Percentiles rank a stretch among this genome's conserved stretches.
phyloP scores from a whole-genome alignment of 1,140 invertebrate species.

The Luehdorfia chinensis region DNA sequence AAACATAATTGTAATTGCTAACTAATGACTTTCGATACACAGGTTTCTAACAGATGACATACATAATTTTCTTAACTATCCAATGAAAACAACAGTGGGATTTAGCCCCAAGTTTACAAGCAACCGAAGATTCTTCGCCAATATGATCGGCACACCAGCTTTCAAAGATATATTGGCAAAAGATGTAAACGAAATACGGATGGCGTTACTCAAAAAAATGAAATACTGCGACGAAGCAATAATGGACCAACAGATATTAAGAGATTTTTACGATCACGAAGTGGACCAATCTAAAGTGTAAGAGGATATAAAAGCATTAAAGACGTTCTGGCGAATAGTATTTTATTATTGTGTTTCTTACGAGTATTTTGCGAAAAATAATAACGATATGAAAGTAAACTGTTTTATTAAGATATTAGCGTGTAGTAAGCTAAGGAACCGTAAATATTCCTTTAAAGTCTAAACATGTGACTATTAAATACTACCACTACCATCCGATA shows the following conservation, averaged over 20 bases:
- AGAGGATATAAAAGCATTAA: slow-evolving; percentile 8
- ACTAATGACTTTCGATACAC: slow-evolving; percentile 11
- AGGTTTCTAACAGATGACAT: slow-evolving; percentile 50
- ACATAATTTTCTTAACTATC: slow-evolving; percentile 41
- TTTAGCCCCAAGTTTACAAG: slow-evolving; percentile 45
- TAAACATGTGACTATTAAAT: no score
- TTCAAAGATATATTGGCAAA: slow-evolving; percentile 44
- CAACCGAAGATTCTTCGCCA: slow-evolving; percentile 57
- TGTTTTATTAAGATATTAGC: neutral
- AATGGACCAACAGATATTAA: slow-evolving; percentile 38
- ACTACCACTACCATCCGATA: no score
- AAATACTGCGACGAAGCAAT: slow-evolving; percentile 44
- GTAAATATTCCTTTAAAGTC: no score
- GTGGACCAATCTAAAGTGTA: slow-evolving; percentile 40
- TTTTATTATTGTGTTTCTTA: neutral
- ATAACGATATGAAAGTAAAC: neutral
- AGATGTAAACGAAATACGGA: slow-evolving; percentile 36
- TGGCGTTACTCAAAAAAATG: slow-evolving; percentile 39
- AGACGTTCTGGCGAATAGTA: neutral
- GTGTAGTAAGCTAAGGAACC: no score
- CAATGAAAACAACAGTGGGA: slow-evolving; percentile 55
- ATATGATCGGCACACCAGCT: slow-evolving; percentile 39
- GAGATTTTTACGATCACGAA: slow-evolving; percentile 47
- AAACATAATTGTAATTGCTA: slow-evolving; percentile 2
- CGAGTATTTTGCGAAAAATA: neutral